Base-by-base conservation (phyloP, 2,888 invertebrate genomes). In the Xestia c-nigrum region DNA sequence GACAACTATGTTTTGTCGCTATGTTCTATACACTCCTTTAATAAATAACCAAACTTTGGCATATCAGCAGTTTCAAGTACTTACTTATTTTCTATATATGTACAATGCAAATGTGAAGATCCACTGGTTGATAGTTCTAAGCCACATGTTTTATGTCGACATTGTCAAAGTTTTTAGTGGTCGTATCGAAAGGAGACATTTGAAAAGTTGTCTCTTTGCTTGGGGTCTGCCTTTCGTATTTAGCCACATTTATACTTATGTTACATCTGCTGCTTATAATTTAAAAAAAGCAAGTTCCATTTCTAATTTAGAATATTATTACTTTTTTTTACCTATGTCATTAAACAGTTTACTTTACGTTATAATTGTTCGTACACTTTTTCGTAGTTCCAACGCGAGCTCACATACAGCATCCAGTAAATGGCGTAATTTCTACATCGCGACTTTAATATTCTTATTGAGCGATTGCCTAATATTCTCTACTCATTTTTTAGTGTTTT, bases 121-220 rank as follows among this genome's bases (percentile, higher is more conserved):
- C 47, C 38, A 61, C 47, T 71, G 55, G 55, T n/a, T 55, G 5
- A n/a, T 55, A 55, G n/a, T 55, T n/a, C 0, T 55, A 55, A n/a
- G 55, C 38, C 21, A 47, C 61, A 71, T 71, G 71, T 71, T 71
- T 61, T 71, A 71, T 38, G 38, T 61, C 10, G 71, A 71, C 9
- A 38, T 71, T 47, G 61, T 71, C 12, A 47, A 71, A 47, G 61
- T 71, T n/a, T 71, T 71, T 38, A 61, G n/a, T n/a, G 19, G 16
- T 3, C 9, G 61, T n/a, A 6, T n/a, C 10, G 21, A 16, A 16
- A 71, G 38, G 10, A 71, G 47, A n/a, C 61, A 47, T 47, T 47
- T 47, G 4, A 71, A 61, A 38, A 61, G 61, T 61, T 16, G 10
- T 10, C 16, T 71, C 10, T 71, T 71, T 47, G 61, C 47, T 61